phyloP scores from a whole-genome alignment of 2,888 invertebrate species.

The Orchesella flavescens region DNA sequence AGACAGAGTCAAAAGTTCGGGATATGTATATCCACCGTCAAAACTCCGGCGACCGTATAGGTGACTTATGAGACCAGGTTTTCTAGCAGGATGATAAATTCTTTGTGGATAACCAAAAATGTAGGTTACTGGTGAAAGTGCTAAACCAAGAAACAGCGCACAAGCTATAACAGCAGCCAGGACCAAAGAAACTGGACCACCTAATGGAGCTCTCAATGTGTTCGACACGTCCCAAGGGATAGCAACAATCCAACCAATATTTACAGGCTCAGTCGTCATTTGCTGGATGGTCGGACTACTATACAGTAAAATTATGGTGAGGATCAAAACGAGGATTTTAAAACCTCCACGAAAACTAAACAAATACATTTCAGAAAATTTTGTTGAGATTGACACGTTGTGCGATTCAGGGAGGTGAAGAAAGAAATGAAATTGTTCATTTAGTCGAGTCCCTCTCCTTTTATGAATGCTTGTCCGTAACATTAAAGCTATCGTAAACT shows the following conservation, averaged over 20 bases:
- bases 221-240: conserved; percentile 71
- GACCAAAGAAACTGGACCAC: conserved; percentile 56
- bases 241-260: conserved; percentile 68
- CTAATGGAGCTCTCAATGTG: conserved; percentile 67
- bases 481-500: no score
- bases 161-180: conserved; percentile 63
- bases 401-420: no score
- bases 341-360: no score
- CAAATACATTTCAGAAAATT: no score
- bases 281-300: conserved; percentile 24
- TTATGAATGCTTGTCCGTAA: no score
- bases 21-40: neutral
- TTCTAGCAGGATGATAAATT: conserved; percentile 58
- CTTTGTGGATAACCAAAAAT: conserved; percentile 68
- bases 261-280: conserved; percentile 58
- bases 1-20: neutral
- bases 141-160: conserved; percentile 67
- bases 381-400: no score
- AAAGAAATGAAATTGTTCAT: no score
- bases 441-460: no score
- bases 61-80: conserved; percentile 39
- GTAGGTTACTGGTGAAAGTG: conserved; percentile 67
- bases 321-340: no score
- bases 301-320: neutral
- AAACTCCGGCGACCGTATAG: conserved; percentile 2